Evolutionary conservation across 2,113 vertebrate species (phyloP).

Genomic region (Mugil cephalus): DNA sequence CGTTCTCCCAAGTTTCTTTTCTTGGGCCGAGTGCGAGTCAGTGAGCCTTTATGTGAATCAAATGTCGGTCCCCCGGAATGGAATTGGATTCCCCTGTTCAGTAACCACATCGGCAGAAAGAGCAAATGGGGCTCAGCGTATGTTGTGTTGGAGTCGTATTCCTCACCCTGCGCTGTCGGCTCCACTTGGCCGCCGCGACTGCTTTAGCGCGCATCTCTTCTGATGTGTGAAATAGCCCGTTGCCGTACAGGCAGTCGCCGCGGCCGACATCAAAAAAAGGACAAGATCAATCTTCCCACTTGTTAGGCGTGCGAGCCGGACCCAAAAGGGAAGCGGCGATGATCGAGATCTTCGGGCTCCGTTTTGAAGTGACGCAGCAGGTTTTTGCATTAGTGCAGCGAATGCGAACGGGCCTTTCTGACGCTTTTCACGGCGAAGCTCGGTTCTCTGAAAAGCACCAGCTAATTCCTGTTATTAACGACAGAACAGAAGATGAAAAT

Average conservation of each 20-base stretch:
- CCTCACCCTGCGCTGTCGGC: conserved; percentile 62
- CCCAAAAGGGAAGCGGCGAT: background rate
- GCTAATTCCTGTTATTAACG: background rate
- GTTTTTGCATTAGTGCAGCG: background rate
- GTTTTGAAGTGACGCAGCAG: conserved; percentile 3
- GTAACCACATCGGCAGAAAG: conserved; percentile 60
- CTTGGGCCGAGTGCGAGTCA: conserved; percentile 14
- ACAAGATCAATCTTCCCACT: conserved; percentile 18
- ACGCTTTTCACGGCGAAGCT: conserved; percentile 1
- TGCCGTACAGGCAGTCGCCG: conserved; percentile 36
- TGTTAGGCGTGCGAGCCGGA: conserved; percentile 15
- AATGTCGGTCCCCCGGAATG: conserved; percentile 53
- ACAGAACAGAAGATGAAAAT: conserved; percentile 9
- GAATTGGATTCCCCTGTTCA: conserved; percentile 56
- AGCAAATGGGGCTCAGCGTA: conserved; percentile 46
- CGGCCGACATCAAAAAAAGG: conserved; percentile 25
- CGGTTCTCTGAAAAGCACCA: conserved; percentile 1
- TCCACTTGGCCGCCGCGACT: conserved; percentile 33
- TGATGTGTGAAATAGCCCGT: conserved; percentile 57
- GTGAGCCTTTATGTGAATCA: conserved; percentile 49
- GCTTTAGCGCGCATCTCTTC: conserved; percentile 34
- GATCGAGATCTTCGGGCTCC: background rate
- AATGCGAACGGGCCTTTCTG: conserved; percentile 1
- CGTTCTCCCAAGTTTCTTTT: conserved; percentile 22
- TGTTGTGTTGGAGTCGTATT: conserved; percentile 46